phyloP scores from a whole-genome alignment of 2,113 vertebrate species.

The Antechinus stuartii region DNA sequence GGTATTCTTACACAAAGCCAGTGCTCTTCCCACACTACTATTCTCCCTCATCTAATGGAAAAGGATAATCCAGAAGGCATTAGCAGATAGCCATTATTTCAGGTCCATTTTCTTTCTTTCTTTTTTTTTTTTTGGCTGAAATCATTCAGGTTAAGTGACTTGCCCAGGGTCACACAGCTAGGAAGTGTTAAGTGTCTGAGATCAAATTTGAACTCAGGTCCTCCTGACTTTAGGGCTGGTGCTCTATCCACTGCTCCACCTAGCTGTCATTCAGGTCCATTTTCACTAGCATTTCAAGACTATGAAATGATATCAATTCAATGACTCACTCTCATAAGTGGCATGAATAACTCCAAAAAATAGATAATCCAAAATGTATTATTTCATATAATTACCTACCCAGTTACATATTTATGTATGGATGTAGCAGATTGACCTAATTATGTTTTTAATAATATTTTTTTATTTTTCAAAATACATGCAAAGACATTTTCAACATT shows the following conservation, averaged over 20 bases:
- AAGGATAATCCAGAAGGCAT: neutral
- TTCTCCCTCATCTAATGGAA: neutral
- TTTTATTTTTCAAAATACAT: too few species aligned
- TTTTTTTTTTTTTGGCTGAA: too few species aligned
- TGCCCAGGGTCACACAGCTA: too few species aligned
- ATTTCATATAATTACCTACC: neutral
- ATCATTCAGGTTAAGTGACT: too few species aligned
- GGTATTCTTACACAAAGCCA: neutral
- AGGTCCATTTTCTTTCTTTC: neutral
- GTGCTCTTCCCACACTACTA: neutral
- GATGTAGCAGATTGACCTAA: neutral
- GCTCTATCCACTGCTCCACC: too few species aligned
- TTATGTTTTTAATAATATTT: neutral
- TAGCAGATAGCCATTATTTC: neutral
- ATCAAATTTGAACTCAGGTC: too few species aligned
- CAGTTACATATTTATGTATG: neutral
- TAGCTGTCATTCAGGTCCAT: neutral
- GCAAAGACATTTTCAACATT: too few species aligned
- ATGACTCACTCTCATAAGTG: neutral
- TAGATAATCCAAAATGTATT: neutral
- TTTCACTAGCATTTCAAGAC: neutral
- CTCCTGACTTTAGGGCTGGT: too few species aligned
- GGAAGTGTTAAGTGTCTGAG: too few species aligned
- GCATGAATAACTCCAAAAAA: neutral
- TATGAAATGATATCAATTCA: neutral